Evolutionary conservation across 23 tunicate species (phyloP), one percentile per base, ranked within the genome.

Genomic region (Trididemnum nubilum): DNA sequence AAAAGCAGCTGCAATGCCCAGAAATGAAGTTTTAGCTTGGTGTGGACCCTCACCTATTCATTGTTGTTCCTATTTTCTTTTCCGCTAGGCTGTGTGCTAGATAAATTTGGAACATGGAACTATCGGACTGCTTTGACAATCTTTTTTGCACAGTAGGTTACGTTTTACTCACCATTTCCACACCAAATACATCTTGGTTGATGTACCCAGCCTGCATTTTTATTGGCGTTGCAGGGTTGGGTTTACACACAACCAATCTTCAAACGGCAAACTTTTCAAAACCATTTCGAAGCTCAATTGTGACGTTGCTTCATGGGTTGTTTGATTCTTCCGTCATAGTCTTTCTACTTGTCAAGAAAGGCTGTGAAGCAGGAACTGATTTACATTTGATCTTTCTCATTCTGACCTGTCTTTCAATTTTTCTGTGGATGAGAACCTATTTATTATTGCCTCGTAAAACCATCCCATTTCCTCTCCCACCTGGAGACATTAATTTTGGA

Each of bases 381-480:
- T n/a, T 61, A 24, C 26, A 24, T 3, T 12, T 24, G 67, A n/a
- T 61, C 5, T 61, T 61, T 15, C 67, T 15, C 3, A 12, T 61
- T 24, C 18, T 61, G 67, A 61, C 67, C 4, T 61, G 67, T 61
- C 22, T 61, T 21, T 21, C 67, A 12, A 26, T 61, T 22, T 61
- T 12, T 61, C 67, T 61, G 4, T 61, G 67, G 67, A 15, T 61
- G 26, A 22, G 67, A 21, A 61, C 67, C n/a, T 61, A 21, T 24
- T 5, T 61, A 3, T 61, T 61, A n/a, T 4, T 61, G 26, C 67
- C 67, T 12, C 22, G 26, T 12, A 61, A 61, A 61, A 40, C 33
- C 30, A 32, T 87, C 28, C 86, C 86, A 22, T 79, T 85, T 65
- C 86, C 92, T 35, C 64, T 85, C 2, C 44, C 22, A 0, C 7